Conservation (phyloP, 2,797 vertebrate genomes). For the Tiaroga cobitis region DNA sequence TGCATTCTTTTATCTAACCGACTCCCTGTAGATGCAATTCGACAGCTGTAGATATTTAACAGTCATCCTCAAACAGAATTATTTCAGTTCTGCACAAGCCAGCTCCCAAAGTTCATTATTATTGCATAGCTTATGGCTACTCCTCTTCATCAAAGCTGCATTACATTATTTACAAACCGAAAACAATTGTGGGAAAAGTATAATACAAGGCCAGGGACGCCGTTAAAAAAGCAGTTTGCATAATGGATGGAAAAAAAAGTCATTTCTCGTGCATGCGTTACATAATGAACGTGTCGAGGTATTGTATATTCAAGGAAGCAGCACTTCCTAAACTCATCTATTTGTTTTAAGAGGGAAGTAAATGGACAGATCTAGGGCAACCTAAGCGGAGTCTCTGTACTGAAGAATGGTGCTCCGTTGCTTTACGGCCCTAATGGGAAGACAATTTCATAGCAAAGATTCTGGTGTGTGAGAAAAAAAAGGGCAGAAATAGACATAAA, state of each 20-base stretch:
- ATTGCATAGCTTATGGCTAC: conserved; percentile 77
- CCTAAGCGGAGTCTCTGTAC: conserved; percentile 57
- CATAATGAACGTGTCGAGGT: conserved; percentile 58
- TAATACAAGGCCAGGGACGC: conserved; percentile 70
- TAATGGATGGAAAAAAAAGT: conserved; percentile 71
- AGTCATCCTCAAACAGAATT: conserved; percentile 79
- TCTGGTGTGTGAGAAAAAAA: conserved; percentile 53
- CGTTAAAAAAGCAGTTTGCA: conserved; percentile 69
- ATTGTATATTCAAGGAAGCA: conserved; percentile 56
- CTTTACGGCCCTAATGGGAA: conserved; percentile 60
- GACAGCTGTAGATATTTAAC: conserved; percentile 80
- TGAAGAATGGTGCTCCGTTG: conserved; percentile 49
- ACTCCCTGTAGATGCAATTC: conserved; percentile 72
- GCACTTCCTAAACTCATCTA: conserved; percentile 43
- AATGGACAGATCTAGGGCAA: conserved; percentile 69
- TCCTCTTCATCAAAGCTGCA: conserved; percentile 72
- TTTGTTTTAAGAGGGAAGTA: conserved; percentile 58
- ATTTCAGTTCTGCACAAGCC: conserved; percentile 73
- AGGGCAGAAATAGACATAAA: conserved; percentile 24
- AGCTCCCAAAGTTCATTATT: conserved; percentile 78
- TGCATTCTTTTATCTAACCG: conserved; percentile 68
- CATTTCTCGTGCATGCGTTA: conserved; percentile 62
- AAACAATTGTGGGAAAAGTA: conserved; percentile 73
- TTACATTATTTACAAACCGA: conserved; percentile 82
- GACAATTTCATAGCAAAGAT: conserved; percentile 61